phyloP scores from a whole-genome alignment of 2,888 invertebrate genomes.

The Bugula neritina region DNA sequence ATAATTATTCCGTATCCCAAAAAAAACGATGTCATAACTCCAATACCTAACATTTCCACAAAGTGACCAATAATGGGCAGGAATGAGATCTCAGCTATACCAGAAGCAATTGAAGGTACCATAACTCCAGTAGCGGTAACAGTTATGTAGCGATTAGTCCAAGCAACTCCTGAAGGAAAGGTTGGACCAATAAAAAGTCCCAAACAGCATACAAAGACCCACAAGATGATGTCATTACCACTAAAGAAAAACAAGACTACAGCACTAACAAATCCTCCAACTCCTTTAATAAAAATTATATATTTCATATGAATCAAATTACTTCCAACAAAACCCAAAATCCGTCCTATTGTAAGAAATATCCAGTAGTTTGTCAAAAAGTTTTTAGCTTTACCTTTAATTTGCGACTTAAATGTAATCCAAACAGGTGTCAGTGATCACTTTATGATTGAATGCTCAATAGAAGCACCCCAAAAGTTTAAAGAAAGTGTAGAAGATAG shows the following conservation, averaged over 20 bases:
- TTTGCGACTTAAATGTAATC: too few species aligned
- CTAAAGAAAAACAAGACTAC: constrained; percentile 31
- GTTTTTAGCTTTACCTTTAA: too few species aligned
- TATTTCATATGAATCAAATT: too few species aligned
- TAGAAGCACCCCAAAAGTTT: too few species aligned
- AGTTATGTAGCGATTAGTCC: constrained; percentile 32
- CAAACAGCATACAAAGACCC: constrained; percentile 31
- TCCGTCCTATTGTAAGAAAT: constrained; percentile 32
- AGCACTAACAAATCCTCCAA: constrained; percentile 30
- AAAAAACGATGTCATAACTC: background rate
- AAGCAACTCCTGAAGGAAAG: constrained; percentile 33
- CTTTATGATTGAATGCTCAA: too few species aligned
- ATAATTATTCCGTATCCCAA: constrained; percentile 1
- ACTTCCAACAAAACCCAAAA: constrained; percentile 30
- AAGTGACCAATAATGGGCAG: constrained; percentile 32
- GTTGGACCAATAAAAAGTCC: constrained; percentile 32
- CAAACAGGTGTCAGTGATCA: too few species aligned
- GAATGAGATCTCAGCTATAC: constrained; percentile 32
- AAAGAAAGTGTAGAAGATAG: too few species aligned
- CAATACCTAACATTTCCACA: constrained; percentile 2
- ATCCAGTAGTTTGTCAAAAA: constrained; percentile 33
- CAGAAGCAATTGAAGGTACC: too few species aligned
- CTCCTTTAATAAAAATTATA: constrained; percentile 30
- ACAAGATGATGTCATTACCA: constrained; percentile 29
- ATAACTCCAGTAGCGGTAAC: constrained; percentile 33